Evolutionary conservation across 2,113 vertebrate genomes (phyloP), one percentile per base, ranked within the genome.

Genomic region (Corythoichthys intestinalis): DNA sequence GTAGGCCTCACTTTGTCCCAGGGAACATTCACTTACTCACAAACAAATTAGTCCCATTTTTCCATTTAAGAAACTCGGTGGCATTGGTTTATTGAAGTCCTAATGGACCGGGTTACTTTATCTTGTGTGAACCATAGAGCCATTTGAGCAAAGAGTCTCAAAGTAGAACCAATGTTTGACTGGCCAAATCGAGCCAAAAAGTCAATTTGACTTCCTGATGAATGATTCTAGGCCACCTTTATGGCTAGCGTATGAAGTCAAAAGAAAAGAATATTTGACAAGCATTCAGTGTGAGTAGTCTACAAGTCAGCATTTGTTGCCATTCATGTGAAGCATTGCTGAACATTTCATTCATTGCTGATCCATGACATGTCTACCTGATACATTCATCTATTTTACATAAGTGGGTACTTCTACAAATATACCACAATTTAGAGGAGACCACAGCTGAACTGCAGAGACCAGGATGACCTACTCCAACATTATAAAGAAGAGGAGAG

Each of bases 231-330:
- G 34, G 38, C 2, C 41, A 48, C 46, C 68, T 73, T 67, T 54
- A 54, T 65, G 60, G 5, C 15, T 39, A 17, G 50, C 66, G 46
- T 54, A 69, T 49, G 66, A 66, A 71, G 81, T 83, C 73, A 76
- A 67, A 76, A 47, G 20, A 8, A 77, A 38, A 77, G 75, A 67
- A 67, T 67, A 61, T 73, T 73, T 35, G 35, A 73, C 60, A 67
- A 71, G 53, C 12, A 72, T 70, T 71, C 69, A 78, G 44, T 72
- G 39, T 69, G 48, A 59, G 14, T 76, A 66, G 67, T 78, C 57
- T 66, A 71, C 83, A 82, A 87, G 78, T 86, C 84, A 86, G 73
- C 68, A 50, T 75, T 57, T 41, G 83, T 81, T 83, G 86, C 79
- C 39, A 77, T 78, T 67, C 50, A 61, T 66, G 63, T 83, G 86